A percentile compares a stretch with the other conserved stretches of the same genome.
phyloP scores from a whole-genome alignment of 2,888 invertebrate genomes.

The Drosophila anceps region DNA sequence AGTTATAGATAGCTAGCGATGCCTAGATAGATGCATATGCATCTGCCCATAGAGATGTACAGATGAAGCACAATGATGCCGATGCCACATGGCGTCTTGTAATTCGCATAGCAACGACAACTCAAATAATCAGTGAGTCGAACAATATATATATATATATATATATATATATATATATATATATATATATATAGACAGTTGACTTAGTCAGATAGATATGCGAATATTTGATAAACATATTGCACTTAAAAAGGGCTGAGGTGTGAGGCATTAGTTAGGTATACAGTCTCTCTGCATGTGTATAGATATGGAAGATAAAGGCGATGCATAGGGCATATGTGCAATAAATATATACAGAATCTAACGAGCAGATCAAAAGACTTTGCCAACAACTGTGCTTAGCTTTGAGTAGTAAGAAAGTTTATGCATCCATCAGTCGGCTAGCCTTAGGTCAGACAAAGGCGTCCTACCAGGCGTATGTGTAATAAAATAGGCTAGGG shows the following conservation, averaged over 20 bases:
- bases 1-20: slow-evolving; percentile 44
- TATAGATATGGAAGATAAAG: too few species aligned
- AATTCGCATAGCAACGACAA: not conserved
- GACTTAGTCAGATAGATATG: not conserved
- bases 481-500: slow-evolving; percentile 10
- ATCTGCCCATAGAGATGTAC: slow-evolving; percentile 18
- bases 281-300: not conserved
- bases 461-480: slow-evolving; percentile 28
- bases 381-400: not conserved
- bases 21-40: slow-evolving; percentile 22
- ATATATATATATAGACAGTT: not conserved
- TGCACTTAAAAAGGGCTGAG: not conserved
- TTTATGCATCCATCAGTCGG: not conserved
- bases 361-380: not conserved
- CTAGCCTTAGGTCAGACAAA: slow-evolving; percentile 11
- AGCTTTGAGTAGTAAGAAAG: not conserved
- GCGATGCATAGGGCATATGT: not conserved
- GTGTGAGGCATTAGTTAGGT: not conserved
- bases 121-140: not conserved
- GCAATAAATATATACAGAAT: not conserved
- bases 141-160: too few species aligned
- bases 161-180: too few species aligned
- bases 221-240: not conserved
- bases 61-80: slow-evolving; percentile 1
- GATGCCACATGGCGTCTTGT: slow-evolving; percentile 17